Conservation (phyloP, 1,140 invertebrate genomes). For the Diprion similis region DNA sequence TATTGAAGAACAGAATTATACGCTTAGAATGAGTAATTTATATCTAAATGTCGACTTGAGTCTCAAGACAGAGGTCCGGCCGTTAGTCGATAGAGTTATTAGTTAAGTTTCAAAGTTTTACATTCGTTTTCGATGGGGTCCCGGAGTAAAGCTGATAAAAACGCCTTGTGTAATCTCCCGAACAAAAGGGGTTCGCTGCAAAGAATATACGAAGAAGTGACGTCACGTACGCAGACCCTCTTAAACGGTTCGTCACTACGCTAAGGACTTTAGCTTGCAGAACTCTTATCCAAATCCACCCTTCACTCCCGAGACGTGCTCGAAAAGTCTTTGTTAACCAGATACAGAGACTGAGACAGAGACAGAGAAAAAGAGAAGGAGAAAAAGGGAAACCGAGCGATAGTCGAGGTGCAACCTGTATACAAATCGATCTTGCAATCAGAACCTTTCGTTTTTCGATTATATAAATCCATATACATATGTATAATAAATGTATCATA, state of each 20-base stretch:
- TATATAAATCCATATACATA: background rate
- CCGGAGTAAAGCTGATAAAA: background rate
- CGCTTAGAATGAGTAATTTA: slow-evolving; percentile 29
- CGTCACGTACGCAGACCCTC: background rate
- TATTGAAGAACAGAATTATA: slow-evolving; percentile 29
- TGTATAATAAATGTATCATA: no score
- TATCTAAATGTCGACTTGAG: background rate
- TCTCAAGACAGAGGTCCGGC: slow-evolving; percentile 55
- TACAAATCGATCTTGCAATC: background rate
- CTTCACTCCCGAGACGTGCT: background rate
- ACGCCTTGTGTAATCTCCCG: background rate
- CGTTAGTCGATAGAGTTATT: slow-evolving; percentile 53
- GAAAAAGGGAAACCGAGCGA: background rate
- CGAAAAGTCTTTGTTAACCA: background rate
- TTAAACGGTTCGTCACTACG: background rate
- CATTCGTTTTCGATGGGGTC: background rate
- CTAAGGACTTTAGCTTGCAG: background rate
- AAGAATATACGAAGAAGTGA: background rate
- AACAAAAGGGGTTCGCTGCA: background rate
- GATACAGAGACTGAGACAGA: no score
- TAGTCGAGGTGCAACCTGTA: background rate
- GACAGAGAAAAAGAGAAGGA: no score
- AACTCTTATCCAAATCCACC: background rate
- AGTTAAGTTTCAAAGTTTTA: slow-evolving; percentile 40
- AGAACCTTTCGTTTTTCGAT: background rate